phyloP scores from a whole-genome alignment of 2,888 invertebrate species.

The Zaprionus obscuricornis region DNA sequence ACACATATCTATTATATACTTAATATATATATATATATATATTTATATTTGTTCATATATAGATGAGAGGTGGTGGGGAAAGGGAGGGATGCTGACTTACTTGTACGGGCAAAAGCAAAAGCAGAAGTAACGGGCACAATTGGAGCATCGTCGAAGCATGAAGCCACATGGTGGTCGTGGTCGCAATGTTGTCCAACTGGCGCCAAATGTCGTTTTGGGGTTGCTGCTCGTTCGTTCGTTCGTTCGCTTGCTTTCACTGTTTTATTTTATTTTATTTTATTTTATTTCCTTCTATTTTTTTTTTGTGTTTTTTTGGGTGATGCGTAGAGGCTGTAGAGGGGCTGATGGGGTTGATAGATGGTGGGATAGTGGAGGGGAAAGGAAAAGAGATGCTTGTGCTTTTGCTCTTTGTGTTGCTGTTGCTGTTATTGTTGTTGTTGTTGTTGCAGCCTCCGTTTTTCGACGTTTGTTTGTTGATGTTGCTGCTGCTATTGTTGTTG shows the following conservation, averaged over 20 bases:
- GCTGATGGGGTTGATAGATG: neutral
- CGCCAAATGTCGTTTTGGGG: slow-evolving; percentile 56
- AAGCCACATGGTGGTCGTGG: slow-evolving; percentile 52
- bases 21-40: neutral
- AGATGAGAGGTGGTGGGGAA: too few relatives aligned
- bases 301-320: slow-evolving; percentile 26
- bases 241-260: slow-evolving; percentile 16
- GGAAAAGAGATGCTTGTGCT: slow-evolving; percentile 7
- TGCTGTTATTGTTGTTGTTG: slow-evolving; percentile 19
- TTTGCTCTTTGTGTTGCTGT: slow-evolving; percentile 16
- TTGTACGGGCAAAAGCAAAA: slow-evolving; percentile 44
- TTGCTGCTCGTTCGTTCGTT: neutral
- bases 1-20: too few relatives aligned
- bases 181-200: slow-evolving; percentile 43
- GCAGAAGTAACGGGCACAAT: slow-evolving; percentile 27
- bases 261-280: too few relatives aligned
- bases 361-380: neutral
- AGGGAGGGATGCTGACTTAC: too few relatives aligned
- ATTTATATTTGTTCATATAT: neutral
- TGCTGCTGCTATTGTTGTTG: slow-evolving; percentile 10
- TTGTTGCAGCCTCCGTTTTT: slow-evolving; percentile 28
- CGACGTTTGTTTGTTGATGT: slow-evolving; percentile 15
- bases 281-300: too few relatives aligned
- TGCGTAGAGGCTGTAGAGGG: slow-evolving; percentile 1
- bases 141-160: slow-evolving; percentile 43